Conservation (phyloP, 2,888 invertebrate genomes). For the Agonopterix arenella region DNA sequence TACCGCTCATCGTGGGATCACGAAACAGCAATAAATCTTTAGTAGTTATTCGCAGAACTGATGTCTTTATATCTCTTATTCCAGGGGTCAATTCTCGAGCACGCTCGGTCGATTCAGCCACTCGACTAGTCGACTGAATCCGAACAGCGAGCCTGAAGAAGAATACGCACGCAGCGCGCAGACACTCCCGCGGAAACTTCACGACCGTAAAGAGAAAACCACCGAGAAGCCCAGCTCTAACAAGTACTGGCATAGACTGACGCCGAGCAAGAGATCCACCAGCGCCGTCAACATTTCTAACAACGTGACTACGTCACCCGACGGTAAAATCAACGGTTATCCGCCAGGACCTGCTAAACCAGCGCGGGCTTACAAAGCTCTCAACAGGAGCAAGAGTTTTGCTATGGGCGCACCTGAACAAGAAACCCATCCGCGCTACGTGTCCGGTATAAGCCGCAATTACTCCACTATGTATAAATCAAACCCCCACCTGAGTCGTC, state of each 20-base stretch:
- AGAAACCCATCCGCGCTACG: slow-evolving; percentile 66
- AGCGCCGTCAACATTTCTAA: slow-evolving; percentile 82
- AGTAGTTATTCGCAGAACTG: slow-evolving; percentile 25
- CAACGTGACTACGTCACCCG: slow-evolving; percentile 46
- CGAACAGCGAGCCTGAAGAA: slow-evolving; percentile 70
- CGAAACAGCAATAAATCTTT: slow-evolving; percentile 37
- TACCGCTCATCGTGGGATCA: slow-evolving; percentile 34
- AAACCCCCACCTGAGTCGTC: slow-evolving; percentile 84
- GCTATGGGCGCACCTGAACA: slow-evolving; percentile 84
- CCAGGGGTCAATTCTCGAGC: slow-evolving; percentile 82
- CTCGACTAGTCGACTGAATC: slow-evolving; percentile 83
- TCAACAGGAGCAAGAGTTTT: slow-evolving; percentile 90
- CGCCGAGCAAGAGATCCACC: slow-evolving; percentile 73
- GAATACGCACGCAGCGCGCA: slow-evolving; percentile 81
- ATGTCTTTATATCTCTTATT: slow-evolving; percentile 33
- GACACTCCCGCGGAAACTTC: slow-evolving; percentile 84
- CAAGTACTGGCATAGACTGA: slow-evolving; percentile 68
- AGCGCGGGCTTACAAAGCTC: slow-evolving; percentile 85
- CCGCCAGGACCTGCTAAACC: slow-evolving; percentile 85
- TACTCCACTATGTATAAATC: slow-evolving; percentile 83
- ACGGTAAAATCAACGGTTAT: slow-evolving; percentile 62
- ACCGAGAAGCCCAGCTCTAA: slow-evolving; percentile 60
- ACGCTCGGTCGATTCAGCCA: slow-evolving; percentile 90
- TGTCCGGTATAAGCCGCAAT: slow-evolving; percentile 65
- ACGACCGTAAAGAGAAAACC: slow-evolving; percentile 66